phyloP scores from a whole-genome alignment of 2,113 vertebrate genomes.

The Amazona vittata region DNA sequence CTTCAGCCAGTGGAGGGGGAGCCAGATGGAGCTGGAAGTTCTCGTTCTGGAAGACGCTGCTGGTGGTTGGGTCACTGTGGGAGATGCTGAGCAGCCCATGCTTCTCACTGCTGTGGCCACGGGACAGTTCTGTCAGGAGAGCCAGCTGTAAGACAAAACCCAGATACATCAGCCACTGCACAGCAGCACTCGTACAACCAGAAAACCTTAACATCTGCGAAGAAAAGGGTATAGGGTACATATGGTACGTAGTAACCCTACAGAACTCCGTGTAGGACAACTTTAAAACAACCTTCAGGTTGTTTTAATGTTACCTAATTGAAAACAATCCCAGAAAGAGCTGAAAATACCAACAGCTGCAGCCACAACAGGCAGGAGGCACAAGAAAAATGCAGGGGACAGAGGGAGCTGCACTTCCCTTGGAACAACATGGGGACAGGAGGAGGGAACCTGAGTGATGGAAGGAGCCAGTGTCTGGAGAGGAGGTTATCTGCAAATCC shows the following conservation, averaged over 20 bases:
- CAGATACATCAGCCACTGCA: not conserved
- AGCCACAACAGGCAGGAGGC: not conserved
- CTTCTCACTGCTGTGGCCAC: slow-evolving; percentile 77
- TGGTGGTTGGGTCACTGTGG: slow-evolving; percentile 73
- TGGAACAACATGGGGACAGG: accelerated
- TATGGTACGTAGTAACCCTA: not conserved
- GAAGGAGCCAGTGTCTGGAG: accelerated
- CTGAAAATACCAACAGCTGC: not conserved
- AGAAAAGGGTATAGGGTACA: not conserved
- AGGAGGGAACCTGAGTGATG: accelerated
- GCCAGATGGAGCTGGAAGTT: slow-evolving; percentile 89
- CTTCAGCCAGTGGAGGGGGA: slow-evolving; percentile 86
- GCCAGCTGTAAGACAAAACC: slow-evolving; percentile 79
- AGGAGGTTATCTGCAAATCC: not conserved
- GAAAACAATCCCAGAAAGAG: not conserved
- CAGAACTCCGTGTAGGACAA: accelerated
- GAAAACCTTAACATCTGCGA: not conserved
- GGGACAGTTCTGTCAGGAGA: slow-evolving; percentile 87
- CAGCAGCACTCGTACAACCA: not conserved
- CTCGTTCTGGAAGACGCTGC: slow-evolving; percentile 86
- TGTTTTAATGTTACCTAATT: not conserved
- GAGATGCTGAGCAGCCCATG: slow-evolving; percentile 70
- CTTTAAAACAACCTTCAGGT: not conserved
- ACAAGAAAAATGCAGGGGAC: not conserved
- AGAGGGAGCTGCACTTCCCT: accelerated